Evolutionary conservation across 2,888 invertebrate genomes (phyloP), one percentile per base, ranked within the genome.

Genomic region (Pheosia tremula): DNA sequence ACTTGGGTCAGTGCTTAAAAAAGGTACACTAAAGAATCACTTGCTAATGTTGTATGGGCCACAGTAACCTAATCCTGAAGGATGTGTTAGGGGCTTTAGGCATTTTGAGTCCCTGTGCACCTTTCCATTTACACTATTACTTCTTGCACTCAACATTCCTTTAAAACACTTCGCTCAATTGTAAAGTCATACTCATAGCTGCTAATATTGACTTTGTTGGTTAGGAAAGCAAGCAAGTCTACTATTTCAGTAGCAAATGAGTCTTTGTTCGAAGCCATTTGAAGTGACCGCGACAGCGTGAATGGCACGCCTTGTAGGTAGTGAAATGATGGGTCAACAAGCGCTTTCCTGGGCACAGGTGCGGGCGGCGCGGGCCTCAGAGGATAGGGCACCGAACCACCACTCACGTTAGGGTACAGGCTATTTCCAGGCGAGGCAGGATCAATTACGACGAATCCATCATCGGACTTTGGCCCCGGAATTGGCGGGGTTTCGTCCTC

Each of bases 221-320:
- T 88, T 52, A 95, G 80, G 64, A 94, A 95, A 0, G 94, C 92
- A 45, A 94, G 79, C 38, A 95, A 86, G 71, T 95, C 94, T 58
- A 89, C 88, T 24, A 94, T 86, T 82, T 94, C 91, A 0, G 93
- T 87, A 10, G 94, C 88, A 60, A 94, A 88, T 0, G 89, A 77
- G 62, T 95, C 94, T 69, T 93, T 92, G 70, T 91, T 93, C 9
- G 89, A 75, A 7, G 86, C 88, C 80, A 90, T 85, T 73, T 93
- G 88, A 8, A 95, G 81, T 56, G 92, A 90, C 65, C 89, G 89
- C 3, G 91, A 91, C 67, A 95, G 74, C 24, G 90, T 83, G 70
- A 95, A 95, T 0, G 95, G 95, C 0, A 95, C 94, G 47, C 93
- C 94, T 74, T 91, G 94, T 7, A 95, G 80, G 67, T 95, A 94